Evolutionary conservation across 2,113 vertebrate genomes (phyloP).

Genomic region (Odocoileus hemionus): DNA sequence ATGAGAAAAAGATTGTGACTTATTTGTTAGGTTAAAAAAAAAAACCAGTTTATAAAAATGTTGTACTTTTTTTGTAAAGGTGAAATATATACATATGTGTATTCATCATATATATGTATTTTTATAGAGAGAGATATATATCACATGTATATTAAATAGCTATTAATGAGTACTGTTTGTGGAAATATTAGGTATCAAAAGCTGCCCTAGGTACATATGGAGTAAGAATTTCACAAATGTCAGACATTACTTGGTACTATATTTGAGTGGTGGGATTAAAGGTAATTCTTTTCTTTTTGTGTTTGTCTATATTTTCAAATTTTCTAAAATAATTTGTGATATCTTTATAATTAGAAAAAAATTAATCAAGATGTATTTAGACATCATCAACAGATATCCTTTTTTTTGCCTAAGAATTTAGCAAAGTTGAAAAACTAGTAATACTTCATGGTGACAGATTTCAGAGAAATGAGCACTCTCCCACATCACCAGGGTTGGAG

Average conservation of each 20-base stretch:
- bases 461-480: not conserved
- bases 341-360: constrained; percentile 12
- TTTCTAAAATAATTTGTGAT: constrained; percentile 22
- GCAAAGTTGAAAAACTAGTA: not conserved
- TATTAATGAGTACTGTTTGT: constrained; percentile 1
- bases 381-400: not conserved
- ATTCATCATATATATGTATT: not conserved
- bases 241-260: constrained; percentile 17
- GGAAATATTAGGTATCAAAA: not conserved
- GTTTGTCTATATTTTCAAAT: not conserved
- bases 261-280: not conserved
- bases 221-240: constrained; percentile 21
- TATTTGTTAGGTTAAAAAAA: not conserved
- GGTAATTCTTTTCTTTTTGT: not conserved
- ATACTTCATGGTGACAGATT: not conserved
- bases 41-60: not conserved
- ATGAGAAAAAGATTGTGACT: constrained; percentile 11
- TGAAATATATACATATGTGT: not conserved
- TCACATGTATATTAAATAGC: not conserved
- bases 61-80: constrained; percentile 19
- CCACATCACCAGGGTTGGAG: not conserved
- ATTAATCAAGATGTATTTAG: not conserved
- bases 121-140: not conserved
- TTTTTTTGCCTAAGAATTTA: not conserved
- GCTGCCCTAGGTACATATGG: not conserved